Evolutionary conservation across 2,797 vertebrate genomes (phyloP).

Genomic region (Sebastes diaconus): DNA sequence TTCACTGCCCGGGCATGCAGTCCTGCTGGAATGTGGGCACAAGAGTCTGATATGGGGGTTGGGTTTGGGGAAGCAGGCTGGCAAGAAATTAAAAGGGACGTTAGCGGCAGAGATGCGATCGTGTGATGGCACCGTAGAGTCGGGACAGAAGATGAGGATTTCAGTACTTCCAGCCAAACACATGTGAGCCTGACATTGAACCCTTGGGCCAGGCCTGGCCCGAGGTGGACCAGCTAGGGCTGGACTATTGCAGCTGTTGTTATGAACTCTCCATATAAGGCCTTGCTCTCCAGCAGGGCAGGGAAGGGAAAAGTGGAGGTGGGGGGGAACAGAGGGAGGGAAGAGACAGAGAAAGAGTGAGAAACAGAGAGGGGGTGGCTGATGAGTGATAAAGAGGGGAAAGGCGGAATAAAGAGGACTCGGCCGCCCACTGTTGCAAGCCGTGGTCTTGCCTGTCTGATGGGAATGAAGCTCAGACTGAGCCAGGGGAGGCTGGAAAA

Average conservation of each 20-base stretch:
- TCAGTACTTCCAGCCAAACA: slow-evolving; percentile 64
- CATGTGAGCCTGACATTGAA: slow-evolving; percentile 68
- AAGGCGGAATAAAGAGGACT: slow-evolving; percentile 51
- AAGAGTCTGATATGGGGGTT: slow-evolving; percentile 50
- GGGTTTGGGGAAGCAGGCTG: slow-evolving; percentile 47
- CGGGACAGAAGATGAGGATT: slow-evolving; percentile 66
- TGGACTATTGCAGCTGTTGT: slow-evolving; percentile 80
- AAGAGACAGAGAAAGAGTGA: slow-evolving; percentile 26
- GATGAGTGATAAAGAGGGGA: slow-evolving; percentile 58
- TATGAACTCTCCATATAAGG: slow-evolving; percentile 77
- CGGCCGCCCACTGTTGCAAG: slow-evolving; percentile 32
- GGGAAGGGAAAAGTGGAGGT: slow-evolving; percentile 46
- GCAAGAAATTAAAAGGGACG: slow-evolving; percentile 58
- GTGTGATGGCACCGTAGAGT: slow-evolving; percentile 63
- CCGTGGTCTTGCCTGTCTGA: slow-evolving; percentile 20
- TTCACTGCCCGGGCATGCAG: slow-evolving; percentile 80
- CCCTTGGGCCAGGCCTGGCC: slow-evolving; percentile 53
- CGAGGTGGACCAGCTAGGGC: slow-evolving; percentile 55
- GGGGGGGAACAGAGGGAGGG: background rate
- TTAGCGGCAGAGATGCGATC: slow-evolving; percentile 65
- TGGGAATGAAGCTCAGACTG: slow-evolving; percentile 30
- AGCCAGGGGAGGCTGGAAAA: background rate
- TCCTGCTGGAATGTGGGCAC: slow-evolving; percentile 77
- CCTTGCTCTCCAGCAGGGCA: slow-evolving; percentile 56
- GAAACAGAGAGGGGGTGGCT: slow-evolving; percentile 33